Base-by-base conservation (phyloP, 1,140 invertebrate species). In the Parapsyche elsis region DNA sequence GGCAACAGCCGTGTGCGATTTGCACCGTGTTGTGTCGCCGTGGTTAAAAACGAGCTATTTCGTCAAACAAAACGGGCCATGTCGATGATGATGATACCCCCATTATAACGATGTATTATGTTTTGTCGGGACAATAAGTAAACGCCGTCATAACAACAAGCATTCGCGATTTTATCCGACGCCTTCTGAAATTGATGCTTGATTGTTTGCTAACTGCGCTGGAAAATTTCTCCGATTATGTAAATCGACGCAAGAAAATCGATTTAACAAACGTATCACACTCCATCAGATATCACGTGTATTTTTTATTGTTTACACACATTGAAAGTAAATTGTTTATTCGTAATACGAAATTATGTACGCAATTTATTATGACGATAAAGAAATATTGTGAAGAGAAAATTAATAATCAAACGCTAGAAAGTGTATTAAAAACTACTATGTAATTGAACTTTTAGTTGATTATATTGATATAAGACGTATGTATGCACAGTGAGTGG, bases 181-280 rank as follows among this genome's bases (percentile, higher is more conserved):
- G 30, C 30, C 30, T 38, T 38, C 30, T 38, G 30, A 38, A 38
- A 38, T 38, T 38, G 30, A 38, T 38, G 30, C 30, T 38, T 7
- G 30, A 38, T 38, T 38, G 30, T 38, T 38, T 38, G 30, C 30
- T 38, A 38, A 38, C 12, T 67, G 24, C 10, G 9, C 9, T 12
- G 24, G 64, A 67, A 67, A 67, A 67, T 67, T 67, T 67, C 64
- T 26, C 64, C 64, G 24, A 53, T 67, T 67, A 67, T 67, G 24
- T 67, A 67, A 67, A 67, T 26, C 24, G 5, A 30, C 64, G 64
- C 24, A 67, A 67, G 64, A 67, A 24, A 67, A 67, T 26, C 24
- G 64, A 26, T 67, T 12, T 1, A 26, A 64, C 59, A 24, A 64
- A 23, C 12, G 59, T 24, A 30, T 26, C 21, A 26, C 24, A 67